phyloP scores from a whole-genome alignment of 2,113 vertebrate genomes.

The Lophochroa leadbeateri region DNA sequence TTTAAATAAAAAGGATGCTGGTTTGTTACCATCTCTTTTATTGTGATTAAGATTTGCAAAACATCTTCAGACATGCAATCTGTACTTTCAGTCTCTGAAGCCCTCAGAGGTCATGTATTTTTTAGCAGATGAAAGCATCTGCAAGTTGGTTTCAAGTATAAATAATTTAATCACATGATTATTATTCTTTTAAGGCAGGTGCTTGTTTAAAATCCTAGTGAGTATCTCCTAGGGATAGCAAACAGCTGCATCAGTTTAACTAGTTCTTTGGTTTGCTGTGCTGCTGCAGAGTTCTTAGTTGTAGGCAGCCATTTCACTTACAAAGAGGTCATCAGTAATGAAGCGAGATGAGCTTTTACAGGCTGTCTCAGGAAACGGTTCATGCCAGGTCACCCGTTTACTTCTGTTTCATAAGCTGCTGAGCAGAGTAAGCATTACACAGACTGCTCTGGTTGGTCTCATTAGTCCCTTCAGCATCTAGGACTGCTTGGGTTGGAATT shows the following conservation, averaged over 20 bases:
- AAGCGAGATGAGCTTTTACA: not conserved
- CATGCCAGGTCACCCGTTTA: not conserved
- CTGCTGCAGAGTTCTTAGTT: not conserved
- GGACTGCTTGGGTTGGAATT: not conserved
- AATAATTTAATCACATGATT: not conserved
- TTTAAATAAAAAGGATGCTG: not conserved
- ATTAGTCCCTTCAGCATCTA: not conserved
- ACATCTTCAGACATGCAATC: not conserved
- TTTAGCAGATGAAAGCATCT: constrained; percentile 26
- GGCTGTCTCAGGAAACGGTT: not conserved
- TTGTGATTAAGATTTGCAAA: not conserved
- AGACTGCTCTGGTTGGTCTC: not conserved
- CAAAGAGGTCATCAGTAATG: constrained; percentile 47
- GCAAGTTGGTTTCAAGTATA: not conserved
- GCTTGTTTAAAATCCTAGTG: not conserved
- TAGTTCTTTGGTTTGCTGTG: not conserved
- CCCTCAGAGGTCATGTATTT: not conserved
- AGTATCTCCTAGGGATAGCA: not conserved
- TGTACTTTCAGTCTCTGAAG: not conserved
- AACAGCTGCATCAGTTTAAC: not conserved
- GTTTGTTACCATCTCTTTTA: not conserved
- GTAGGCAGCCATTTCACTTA: not conserved
- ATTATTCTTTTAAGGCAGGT: not conserved
- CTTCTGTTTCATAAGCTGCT: constrained; percentile 14
- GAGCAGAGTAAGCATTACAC: not conserved